Percentiles rank a stretch among this genome's conserved stretches.
phyloP scores from a whole-genome alignment of 2,797 vertebrate genomes.

The Falco concolor region DNA sequence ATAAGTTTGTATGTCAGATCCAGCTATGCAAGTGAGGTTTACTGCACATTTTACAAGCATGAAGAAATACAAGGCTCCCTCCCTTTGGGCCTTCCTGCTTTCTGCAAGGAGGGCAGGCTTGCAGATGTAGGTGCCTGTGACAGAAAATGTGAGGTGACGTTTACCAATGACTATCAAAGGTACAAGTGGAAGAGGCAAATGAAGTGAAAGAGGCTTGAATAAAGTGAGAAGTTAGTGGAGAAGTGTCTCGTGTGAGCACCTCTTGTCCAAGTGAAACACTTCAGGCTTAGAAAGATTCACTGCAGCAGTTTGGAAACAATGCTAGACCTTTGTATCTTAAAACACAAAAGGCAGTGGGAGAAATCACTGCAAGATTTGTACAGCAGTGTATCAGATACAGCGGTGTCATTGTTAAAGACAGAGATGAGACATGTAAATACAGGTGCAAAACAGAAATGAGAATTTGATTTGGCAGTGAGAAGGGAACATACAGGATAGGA shows the following conservation, averaged over 20 bases:
- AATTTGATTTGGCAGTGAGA: not conserved
- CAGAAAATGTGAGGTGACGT: not conserved
- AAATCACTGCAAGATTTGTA: not conserved
- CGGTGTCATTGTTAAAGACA: not conserved
- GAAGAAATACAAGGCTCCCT: not conserved
- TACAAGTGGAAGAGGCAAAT: not conserved
- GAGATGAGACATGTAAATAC: not conserved
- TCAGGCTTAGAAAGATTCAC: not conserved
- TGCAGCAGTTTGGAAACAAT: constrained; percentile 15
- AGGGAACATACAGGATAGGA: not conserved
- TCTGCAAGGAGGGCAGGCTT: not conserved
- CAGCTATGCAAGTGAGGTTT: not conserved
- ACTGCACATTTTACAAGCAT: not conserved
- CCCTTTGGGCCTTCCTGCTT: not conserved
- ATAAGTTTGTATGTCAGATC: not conserved
- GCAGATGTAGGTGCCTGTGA: not conserved
- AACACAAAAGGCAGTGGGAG: not conserved
- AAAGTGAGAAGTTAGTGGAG: not conserved
- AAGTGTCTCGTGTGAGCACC: not conserved
- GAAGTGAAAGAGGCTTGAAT: not conserved
- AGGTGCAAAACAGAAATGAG: not conserved
- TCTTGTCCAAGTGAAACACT: constrained; percentile 5
- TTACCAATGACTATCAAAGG: not conserved
- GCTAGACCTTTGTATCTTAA: not conserved
- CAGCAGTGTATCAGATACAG: not conserved